Base-by-base conservation (phyloP, 2,888 invertebrate genomes). In the Strigamia maritima region DNA sequence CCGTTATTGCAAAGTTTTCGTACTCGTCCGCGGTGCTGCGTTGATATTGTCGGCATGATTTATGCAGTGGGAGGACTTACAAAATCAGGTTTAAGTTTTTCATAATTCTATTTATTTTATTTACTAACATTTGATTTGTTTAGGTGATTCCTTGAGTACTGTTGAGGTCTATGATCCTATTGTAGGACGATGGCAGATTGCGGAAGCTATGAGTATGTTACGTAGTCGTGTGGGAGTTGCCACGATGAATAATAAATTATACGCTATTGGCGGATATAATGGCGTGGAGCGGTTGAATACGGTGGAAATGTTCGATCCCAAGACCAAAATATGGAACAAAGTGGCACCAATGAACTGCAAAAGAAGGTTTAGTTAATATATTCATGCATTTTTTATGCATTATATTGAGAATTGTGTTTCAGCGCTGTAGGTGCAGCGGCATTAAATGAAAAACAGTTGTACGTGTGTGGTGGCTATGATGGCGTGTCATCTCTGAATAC, bases 41-140 rank as follows among this genome's bases (percentile, higher is more conserved):
- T 91, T 16, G 88, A 88, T 82, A 89, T 92, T 24, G 90, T 91
- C 82, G 94, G 94, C 0, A 90, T 92, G 83, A 93, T 95, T 81
- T 95, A 92, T 86, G 94, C 94, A 75, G 93, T 95, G 54, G 95
- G 94, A 26, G 95, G 94, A 0, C 87, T 94, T 28, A 93, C 93
- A 65, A 92, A 93, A 84, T 91, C 92, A 83, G 93, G 93, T 86
- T 44, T 75, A 6, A 75, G n/a, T 16, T 28, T 10, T 26, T 75
- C 31, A 7, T 75, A 4, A 14, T 14, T 75, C n/a, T 75, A 2
- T 12, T 28, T 6, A 22, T 10, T 79, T 28, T 79, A 77, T 49
- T 49, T 44, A 49, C 7, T 35, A 14, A n/a, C n/a, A 38, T 6
- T 14, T 44, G 40, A 26, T 77, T 77, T 54, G 6, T 26, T 54